Base-by-base conservation (phyloP, 2,888 invertebrate genomes). In the Micropterix aruncella region DNA sequence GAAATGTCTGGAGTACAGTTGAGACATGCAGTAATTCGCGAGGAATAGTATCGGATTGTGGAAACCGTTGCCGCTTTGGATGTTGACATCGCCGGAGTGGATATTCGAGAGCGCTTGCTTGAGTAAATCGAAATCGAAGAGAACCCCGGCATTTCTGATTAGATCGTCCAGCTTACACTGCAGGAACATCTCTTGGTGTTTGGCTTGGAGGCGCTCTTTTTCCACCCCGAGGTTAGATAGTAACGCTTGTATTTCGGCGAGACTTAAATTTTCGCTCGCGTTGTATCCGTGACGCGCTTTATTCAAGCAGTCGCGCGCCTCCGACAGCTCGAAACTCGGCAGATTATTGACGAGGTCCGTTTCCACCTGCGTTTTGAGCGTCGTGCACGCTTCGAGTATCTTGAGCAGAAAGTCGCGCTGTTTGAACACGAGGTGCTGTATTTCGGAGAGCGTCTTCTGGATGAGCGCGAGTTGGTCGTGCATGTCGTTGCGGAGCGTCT, bases 1-100 rank as follows among this genome's bases (percentile, higher is more conserved):
- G 19, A 79, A 70, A 55, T 79, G 78, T 39, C 80, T 71, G 46
- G 79, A 77, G 59, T 80, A 81, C 47, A 83, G 60, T 57, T 80
- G 82, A 15, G 80, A 80, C 73, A 82, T 79, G 61, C 84, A 85
- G 58, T 83, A 84, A 59, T 85, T 85, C 44, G 82, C 82, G 48
- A 85, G 68, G 56, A 84, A 76, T 50, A 84, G 63, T 38, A 83
- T 75, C 3, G 83, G 82, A 56, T 83, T 82, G 52, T 79, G 77
- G 48, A 75, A 72, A 4, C 69, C 65, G 27, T 54, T 55, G 40
- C 45, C 50, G 42, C 50, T 57, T 51, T 60, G 56, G 46, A 62
- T 53, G 41, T 70, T 61, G 41, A 65, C 57, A 45, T 78, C 77
- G 43, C 75, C 73, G 47, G 73, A 69, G 55, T 79, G 78, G 38